Percentiles rank a stretch among this genome's conserved stretches.
Conservation (phyloP, 2,888 invertebrate species). For the Chrysomela aeneicollis region DNA sequence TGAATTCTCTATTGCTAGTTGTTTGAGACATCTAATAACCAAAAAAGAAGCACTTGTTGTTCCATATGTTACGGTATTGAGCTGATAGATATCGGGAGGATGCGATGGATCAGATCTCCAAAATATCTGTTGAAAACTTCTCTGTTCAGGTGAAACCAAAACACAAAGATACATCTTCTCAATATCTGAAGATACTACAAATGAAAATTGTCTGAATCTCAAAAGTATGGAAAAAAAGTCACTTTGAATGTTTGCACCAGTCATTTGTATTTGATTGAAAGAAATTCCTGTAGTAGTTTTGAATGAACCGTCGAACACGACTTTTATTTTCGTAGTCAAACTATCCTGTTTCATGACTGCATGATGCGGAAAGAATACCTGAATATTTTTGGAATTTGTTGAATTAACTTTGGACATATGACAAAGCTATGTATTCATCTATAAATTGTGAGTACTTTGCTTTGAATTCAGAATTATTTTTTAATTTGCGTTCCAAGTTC, state of each 20-base stretch:
- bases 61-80: background rate
- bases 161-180: no score
- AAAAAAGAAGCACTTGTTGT: background rate
- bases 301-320: no score
- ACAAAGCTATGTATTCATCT: constrained; percentile 24
- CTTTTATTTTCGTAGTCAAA: constrained; percentile 17
- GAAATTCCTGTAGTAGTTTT: constrained; percentile 22
- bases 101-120: background rate
- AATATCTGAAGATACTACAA: no score
- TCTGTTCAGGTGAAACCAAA: background rate
- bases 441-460: no score
- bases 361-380: constrained; percentile 32
- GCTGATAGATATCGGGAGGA: background rate
- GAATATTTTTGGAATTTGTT: background rate
- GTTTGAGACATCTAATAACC: background rate
- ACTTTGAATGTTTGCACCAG: no score
- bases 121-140: background rate
- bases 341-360: constrained; percentile 21
- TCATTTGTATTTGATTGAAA: no score
- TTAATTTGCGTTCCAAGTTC: no score
- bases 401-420: constrained; percentile 33
- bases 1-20: no score
- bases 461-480: no score
- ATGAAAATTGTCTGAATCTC: no score
- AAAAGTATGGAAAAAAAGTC: no score